Evolutionary conservation across 2,113 vertebrate species (phyloP).

Genomic region (Eulacestoma nigropectus): DNA sequence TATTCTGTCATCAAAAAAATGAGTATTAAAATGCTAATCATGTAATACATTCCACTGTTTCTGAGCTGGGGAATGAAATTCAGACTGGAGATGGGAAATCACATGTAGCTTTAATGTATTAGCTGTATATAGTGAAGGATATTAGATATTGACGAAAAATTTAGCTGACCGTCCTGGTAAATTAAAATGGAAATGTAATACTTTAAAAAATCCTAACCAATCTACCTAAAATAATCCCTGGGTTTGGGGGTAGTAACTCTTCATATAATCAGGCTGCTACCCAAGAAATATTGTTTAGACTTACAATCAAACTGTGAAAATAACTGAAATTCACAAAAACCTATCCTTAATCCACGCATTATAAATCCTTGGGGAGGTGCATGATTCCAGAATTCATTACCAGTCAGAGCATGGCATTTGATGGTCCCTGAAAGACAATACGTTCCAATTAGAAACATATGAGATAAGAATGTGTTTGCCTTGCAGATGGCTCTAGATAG

Average conservation of each 20-base stretch:
- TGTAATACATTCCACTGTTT: background rate
- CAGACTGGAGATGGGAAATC: background rate
- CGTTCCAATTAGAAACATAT: background rate
- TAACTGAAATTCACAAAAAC: background rate
- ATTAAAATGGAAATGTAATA: background rate
- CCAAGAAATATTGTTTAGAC: background rate
- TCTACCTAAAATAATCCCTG: background rate
- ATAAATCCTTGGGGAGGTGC: background rate
- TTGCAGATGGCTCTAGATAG: conserved; percentile 30
- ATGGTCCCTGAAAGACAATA: conserved; percentile 8
- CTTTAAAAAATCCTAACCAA: background rate
- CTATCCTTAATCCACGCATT: background rate
- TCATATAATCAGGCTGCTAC: background rate
- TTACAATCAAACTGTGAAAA: background rate
- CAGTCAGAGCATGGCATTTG: background rate
- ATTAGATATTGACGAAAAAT: background rate
- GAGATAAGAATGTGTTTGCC: conserved; percentile 11
- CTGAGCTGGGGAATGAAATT: background rate
- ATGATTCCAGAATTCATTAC: background rate
- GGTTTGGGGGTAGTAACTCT: background rate
- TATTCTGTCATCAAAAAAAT: background rate
- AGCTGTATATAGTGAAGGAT: background rate
- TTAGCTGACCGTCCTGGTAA: background rate
- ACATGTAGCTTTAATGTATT: background rate
- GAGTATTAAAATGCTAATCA: background rate